Percentiles rank a stretch among this genome's conserved stretches.
Conservation (phyloP, 2,113 vertebrate genomes). For the Cathartes aura region DNA sequence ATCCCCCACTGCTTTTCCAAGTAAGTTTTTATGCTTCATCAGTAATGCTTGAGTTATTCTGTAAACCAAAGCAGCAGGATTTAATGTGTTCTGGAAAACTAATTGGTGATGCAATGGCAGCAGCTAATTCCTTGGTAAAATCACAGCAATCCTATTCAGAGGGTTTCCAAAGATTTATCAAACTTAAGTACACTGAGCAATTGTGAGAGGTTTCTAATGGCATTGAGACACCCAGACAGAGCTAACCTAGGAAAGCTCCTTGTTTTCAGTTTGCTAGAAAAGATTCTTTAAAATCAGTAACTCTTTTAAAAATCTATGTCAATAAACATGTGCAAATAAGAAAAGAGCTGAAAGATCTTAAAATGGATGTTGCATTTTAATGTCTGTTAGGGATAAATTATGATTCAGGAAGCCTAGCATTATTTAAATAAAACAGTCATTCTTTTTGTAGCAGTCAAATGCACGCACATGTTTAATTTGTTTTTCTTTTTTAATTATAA, state of each 20-base stretch:
- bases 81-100: conserved; percentile 91
- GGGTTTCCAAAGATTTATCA: conserved; percentile 82
- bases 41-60: conserved; percentile 91
- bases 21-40: conserved; percentile 97
- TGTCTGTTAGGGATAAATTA: not conserved
- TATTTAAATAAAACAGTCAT: not conserved
- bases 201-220: conserved; percentile 75
- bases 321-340: conserved; percentile 54
- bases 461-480: not conserved
- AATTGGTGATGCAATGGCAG: conserved; percentile 92
- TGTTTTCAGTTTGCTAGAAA: conserved; percentile 70
- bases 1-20: conserved; percentile 90
- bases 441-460: not conserved
- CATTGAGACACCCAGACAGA: conserved; percentile 62
- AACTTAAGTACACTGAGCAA: conserved; percentile 76
- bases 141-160: conserved; percentile 88
- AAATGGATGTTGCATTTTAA: conserved; percentile 6
- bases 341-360: not conserved
- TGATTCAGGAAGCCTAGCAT: not conserved
- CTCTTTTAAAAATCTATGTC: conserved; percentile 53
- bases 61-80: conserved; percentile 90
- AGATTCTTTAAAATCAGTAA: conserved; percentile 55
- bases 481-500: not conserved
- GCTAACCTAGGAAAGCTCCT: conserved; percentile 57
- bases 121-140: conserved; percentile 90